A percentile compares a stretch with the other conserved stretches of the same genome.
phyloP scores from a whole-genome alignment of 2,888 invertebrate genomes.

The Elmis aenea region DNA sequence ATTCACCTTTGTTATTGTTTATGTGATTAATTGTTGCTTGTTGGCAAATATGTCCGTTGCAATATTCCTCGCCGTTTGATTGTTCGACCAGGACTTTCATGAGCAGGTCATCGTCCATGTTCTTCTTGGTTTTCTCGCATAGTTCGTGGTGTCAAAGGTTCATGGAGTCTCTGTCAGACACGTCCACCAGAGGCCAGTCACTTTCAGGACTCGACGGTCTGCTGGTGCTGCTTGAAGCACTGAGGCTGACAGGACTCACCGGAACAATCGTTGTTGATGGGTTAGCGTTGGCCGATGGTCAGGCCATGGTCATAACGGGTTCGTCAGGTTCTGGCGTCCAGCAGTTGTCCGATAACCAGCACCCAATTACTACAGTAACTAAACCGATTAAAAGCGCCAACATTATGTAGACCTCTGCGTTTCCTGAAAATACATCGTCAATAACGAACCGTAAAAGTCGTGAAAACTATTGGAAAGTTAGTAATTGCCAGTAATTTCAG shows the following conservation, averaged over 20 bases:
- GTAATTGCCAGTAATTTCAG: too few relatives aligned
- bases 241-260: conserved; percentile 32
- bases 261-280: conserved; percentile 40
- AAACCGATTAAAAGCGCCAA: conserved; percentile 66
- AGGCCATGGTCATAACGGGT: conserved; percentile 61
- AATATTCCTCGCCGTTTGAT: too few relatives aligned
- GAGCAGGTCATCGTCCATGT: too few relatives aligned
- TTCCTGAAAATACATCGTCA: conserved; percentile 50
- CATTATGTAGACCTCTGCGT: conserved; percentile 72
- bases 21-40: too few relatives aligned
- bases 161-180: conserved; percentile 30
- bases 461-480: not conserved
- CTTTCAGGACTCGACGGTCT: conserved; percentile 41
- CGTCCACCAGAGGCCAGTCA: conserved; percentile 45
- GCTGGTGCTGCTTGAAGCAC: conserved; percentile 24
- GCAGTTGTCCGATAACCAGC: conserved; percentile 74
- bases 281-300: conserved; percentile 61
- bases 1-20: too few relatives aligned
- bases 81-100: too few relatives aligned
- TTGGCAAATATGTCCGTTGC: conserved; percentile 14
- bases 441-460: not conserved
- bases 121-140: conserved; percentile 16
- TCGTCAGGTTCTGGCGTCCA: conserved; percentile 70
- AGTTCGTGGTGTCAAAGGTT: conserved; percentile 28
- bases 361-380: conserved; percentile 68